A percentile compares a stretch with the other conserved stretches of the same genome.
Evolutionary conservation across 92 coral and sea anemone genomes (phyloP).

Genomic region (Palythoa caribaeorum): DNA sequence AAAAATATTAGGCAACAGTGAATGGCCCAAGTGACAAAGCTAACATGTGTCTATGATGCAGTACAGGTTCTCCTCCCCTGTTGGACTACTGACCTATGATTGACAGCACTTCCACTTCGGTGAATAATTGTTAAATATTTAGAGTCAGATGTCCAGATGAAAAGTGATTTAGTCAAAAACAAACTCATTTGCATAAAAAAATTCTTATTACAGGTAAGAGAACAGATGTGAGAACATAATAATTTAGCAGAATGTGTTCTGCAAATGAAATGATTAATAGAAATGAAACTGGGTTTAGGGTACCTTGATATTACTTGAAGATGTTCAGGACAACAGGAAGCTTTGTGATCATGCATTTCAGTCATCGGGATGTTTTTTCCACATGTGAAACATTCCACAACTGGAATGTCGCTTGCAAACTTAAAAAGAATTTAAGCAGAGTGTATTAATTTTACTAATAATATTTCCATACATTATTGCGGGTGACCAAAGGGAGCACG

Average conservation of each 20-base stretch:
- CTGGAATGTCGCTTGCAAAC: slow-evolving; percentile 2
- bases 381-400: slow-evolving; percentile 4
- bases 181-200: not conserved
- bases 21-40: slow-evolving; percentile 6
- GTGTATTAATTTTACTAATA: not conserved
- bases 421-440: not conserved
- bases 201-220: slow-evolving; percentile 3
- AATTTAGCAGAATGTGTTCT: slow-evolving; percentile 2
- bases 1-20: not conserved
- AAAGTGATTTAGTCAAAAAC: slow-evolving; percentile 2
- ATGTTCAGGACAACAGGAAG: slow-evolving; percentile 2
- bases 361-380: slow-evolving; percentile 1
- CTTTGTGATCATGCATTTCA: slow-evolving; percentile 1
- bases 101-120: not conserved
- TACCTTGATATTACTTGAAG: slow-evolving; percentile 3
- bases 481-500: not conserved
- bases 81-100: not conserved
- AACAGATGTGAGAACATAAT: slow-evolving; percentile 1
- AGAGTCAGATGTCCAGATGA: not conserved
- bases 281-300: slow-evolving; percentile 1
- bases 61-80: slow-evolving; percentile 4
- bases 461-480: not conserved
- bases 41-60: not conserved
- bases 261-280: slow-evolving; percentile 2
- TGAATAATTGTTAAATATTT: too few species aligned